Percentiles rank a stretch among this genome's conserved stretches.
phyloP scores from a whole-genome alignment of 2,888 invertebrate species.

The Portevinia maculata region DNA sequence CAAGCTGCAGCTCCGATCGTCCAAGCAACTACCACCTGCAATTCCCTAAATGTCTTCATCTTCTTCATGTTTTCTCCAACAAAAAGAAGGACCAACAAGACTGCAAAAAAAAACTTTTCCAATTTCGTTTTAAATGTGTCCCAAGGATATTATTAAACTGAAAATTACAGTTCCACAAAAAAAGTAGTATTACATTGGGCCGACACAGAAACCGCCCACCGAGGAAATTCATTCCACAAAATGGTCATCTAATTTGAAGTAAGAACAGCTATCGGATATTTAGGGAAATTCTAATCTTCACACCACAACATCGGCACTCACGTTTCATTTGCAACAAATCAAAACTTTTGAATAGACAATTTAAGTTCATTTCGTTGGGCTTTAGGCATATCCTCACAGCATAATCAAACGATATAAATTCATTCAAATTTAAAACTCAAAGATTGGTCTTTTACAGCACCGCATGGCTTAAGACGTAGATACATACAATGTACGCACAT shows the following conservation, averaged over 20 bases:
- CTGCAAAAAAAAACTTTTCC: constrained; percentile 68
- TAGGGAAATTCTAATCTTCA: not conserved
- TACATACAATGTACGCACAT: constrained; percentile 4
- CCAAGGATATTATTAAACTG: constrained; percentile 73
- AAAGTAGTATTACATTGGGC: constrained; percentile 63
- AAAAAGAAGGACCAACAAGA: constrained; percentile 6
- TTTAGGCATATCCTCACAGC: constrained; percentile 12
- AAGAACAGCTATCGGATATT: constrained; percentile 25
- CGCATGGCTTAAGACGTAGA: not conserved
- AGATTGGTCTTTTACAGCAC: constrained; percentile 20
- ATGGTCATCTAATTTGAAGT: constrained; percentile 61
- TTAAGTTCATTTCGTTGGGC: constrained; percentile 39
- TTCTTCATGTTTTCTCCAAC: not conserved
- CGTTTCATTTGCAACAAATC: constrained; percentile 68
- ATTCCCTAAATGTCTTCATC: constrained; percentile 41
- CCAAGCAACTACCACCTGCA: constrained; percentile 54
- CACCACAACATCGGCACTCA: constrained; percentile 4
- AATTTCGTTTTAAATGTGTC: constrained; percentile 74
- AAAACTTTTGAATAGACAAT: constrained; percentile 67
- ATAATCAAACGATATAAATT: constrained; percentile 37
- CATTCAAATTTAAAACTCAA: constrained; percentile 42
- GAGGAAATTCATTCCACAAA: constrained; percentile 20
- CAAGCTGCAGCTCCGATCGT: constrained; percentile 54
- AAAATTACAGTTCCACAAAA: constrained; percentile 73
- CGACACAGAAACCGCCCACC: constrained; percentile 41